Base-by-base conservation (phyloP, 2,888 invertebrate genomes). In the Lycocerus yunnanus region DNA sequence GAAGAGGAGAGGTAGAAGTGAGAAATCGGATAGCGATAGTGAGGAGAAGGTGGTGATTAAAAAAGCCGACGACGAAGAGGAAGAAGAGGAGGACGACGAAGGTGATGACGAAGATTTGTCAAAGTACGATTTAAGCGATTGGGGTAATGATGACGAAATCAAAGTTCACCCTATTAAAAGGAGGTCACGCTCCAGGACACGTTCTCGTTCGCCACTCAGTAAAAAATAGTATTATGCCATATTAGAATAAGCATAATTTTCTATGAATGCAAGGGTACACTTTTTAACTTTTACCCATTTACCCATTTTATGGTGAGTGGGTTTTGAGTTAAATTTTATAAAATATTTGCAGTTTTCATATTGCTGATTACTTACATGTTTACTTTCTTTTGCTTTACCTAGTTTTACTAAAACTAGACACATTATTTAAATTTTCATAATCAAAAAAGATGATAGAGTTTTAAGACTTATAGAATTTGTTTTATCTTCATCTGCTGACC, bases 71-170 rank as follows among this genome's bases (percentile, higher is more conserved):
- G 82, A 80, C 11, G 80, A 85, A 18, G 81, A 84, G 68, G 86
- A 86, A 8, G 87, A 87, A 68, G 87, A 87, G 0, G 88, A 88
- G 1, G 89, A 88, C 0, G 89, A 89, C 0, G 89, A 89, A 6
- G 89, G 89, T 0, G 89, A 89, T 8, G 89, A 89, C 11, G 89
- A 89, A 61, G 89, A 90, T 85, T 84, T 90, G 78, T 90, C 90
- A 10, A 90, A 90, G 80, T 90, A 90, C 79, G 90, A 90, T 85
- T 86, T 90, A 75, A 89, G 89, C 74, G 90, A 89, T 82, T 90
- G 89, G 89, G 89, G 89, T 69, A 88, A 88, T 77, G 80, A 81
- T 15, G 72, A 73, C 61, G 82, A 83, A 65, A 73, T 80, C 21
- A 78, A 81, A 71, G 79, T 78, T 58, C 80, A 81, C 70, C 72